A percentile compares a stretch with the other conserved stretches of the same genome.
Evolutionary conservation across 1,140 invertebrate genomes (phyloP).

Genomic region (Leptoteleia sp.): DNA sequence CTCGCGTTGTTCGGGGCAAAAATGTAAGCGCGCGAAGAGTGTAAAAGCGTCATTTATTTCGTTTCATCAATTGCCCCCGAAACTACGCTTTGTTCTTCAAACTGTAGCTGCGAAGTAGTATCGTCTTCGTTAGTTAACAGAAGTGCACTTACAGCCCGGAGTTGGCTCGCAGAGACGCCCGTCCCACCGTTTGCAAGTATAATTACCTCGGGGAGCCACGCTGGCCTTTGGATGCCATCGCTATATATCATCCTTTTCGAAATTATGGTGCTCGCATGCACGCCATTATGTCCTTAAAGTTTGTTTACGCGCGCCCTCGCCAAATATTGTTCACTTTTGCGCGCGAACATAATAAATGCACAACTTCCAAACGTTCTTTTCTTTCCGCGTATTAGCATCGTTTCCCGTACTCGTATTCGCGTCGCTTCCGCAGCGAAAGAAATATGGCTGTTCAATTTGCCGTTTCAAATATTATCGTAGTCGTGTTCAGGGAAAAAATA

Average conservation of each 20-base stretch:
- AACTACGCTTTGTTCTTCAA: conserved; percentile 49
- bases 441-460: no score
- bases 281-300: conserved; percentile 6
- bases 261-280: conserved; percentile 4
- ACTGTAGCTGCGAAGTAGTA: conserved; percentile 44
- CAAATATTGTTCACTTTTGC: no score
- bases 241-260: conserved; percentile 38
- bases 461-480: no score
- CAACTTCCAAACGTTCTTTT: no score
- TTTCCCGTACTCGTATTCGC: no score
- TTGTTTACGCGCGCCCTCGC: not conserved
- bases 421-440: no score
- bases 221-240: conserved; percentile 29
- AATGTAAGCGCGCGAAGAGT: conserved; percentile 24
- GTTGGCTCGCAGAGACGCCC: conserved; percentile 35
- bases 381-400: no score
- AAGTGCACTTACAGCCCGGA: conserved; percentile 50
- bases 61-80: conserved; percentile 43
- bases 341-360: no score
- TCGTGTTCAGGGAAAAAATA: no score
- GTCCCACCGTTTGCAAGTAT: conserved; percentile 51
- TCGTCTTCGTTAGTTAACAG: conserved; percentile 53
- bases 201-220: conserved; percentile 51
- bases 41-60: conserved; percentile 50
- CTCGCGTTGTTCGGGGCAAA: conserved; percentile 12